phyloP scores from a whole-genome alignment of 2,113 vertebrate species.

The Collichthys lucidus region DNA sequence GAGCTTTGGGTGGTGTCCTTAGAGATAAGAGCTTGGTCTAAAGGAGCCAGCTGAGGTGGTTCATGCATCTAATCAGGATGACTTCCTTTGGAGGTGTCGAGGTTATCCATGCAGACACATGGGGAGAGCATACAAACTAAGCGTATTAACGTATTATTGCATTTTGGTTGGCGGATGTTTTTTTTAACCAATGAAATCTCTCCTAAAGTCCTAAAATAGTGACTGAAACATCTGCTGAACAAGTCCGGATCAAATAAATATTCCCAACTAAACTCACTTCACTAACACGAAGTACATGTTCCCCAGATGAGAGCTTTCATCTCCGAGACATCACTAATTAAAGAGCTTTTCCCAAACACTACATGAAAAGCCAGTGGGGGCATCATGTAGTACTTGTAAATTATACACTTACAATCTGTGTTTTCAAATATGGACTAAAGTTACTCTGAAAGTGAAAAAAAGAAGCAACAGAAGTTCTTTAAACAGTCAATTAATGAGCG shows the following conservation, averaged over 20 bases:
- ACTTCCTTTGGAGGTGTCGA: no score
- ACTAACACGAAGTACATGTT: background rate
- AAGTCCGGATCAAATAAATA: background rate
- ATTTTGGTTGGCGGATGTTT: background rate
- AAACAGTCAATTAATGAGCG: conserved; percentile 21
- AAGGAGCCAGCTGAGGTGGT: no score
- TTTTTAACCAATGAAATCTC: background rate
- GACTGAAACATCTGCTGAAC: background rate
- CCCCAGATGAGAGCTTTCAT: conserved; percentile 21
- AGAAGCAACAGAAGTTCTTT: conserved; percentile 6
- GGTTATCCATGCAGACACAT: no score
- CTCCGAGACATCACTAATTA: conserved; percentile 20
- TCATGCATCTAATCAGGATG: no score
- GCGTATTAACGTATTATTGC: background rate
- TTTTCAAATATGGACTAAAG: no score
- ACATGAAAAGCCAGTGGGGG: conserved; percentile 10
- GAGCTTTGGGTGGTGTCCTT: no score
- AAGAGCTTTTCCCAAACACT: conserved; percentile 4
- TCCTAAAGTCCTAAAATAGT: background rate
- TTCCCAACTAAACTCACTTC: no score
- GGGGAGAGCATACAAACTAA: no score
- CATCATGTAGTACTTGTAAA: conserved; percentile 4
- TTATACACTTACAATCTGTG: conserved; percentile 16
- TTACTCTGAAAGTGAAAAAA: background rate
- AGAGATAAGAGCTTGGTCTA: no score